A percentile compares a stretch with the other conserved stretches of the same genome.
These are phyloP conservation scores for Elegia similella DNA, from an alignment of 2,888 invertebrate genomes.

Conservation along the genomic window DNA sequence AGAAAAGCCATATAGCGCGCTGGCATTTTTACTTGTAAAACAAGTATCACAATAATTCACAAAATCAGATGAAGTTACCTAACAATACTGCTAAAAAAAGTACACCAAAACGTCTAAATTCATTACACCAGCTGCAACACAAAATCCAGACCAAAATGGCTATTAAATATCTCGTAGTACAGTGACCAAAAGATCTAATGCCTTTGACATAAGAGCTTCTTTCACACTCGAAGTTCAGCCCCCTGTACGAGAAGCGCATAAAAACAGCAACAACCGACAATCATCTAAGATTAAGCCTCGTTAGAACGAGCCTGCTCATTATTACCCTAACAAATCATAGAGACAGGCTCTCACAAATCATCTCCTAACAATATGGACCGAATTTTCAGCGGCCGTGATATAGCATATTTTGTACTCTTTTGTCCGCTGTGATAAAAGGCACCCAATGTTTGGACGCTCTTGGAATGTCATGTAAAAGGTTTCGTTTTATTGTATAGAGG, in stretches of 20 bases:
- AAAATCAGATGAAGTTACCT: background rate
- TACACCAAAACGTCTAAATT: background rate
- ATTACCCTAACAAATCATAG: conserved; percentile 34
- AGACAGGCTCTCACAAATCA: conserved; percentile 32
- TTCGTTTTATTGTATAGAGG: background rate
- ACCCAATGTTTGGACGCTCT: conserved; percentile 6
- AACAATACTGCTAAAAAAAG: background rate
- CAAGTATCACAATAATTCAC: background rate
- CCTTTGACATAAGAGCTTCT: conserved; percentile 4
- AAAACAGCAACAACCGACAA: conserved; percentile 22
- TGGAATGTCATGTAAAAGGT: background rate
- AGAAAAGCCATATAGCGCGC: too few relatives aligned
- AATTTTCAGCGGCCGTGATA: conserved; percentile 23
- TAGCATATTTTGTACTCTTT: conserved; percentile 25
- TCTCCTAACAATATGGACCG: conserved; percentile 26
- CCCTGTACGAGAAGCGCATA: conserved; percentile 16
- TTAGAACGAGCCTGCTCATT: conserved; percentile 27
- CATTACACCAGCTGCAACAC: background rate
- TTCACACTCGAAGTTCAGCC: background rate
- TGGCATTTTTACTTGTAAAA: too few relatives aligned
- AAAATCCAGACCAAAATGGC: background rate
- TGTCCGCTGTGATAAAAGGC: conserved; percentile 22
- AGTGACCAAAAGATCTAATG: background rate
- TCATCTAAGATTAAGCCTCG: conserved; percentile 29
- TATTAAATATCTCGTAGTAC: background rate